phyloP scores from a whole-genome alignment of 2,888 invertebrate species.

The Syritta pipiens region DNA sequence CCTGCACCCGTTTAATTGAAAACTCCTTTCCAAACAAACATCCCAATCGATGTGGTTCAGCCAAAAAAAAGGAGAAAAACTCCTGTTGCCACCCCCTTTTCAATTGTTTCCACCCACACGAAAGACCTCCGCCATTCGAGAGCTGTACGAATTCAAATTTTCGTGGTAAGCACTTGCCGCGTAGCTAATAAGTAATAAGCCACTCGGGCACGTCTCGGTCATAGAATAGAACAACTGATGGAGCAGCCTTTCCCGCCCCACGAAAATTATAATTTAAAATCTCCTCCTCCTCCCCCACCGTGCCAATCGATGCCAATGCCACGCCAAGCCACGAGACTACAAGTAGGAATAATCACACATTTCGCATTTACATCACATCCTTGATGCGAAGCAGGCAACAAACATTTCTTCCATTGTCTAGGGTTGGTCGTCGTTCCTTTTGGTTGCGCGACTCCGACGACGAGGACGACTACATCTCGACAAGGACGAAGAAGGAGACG shows the following conservation, averaged over 20 bases:
- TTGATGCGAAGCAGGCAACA: constrained; percentile 48
- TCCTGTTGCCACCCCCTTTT: too few species aligned
- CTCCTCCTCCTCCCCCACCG: not conserved
- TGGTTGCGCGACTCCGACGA: not conserved
- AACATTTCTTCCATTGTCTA: constrained; percentile 51
- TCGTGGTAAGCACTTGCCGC: not conserved
- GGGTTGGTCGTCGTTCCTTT: constrained; percentile 5
- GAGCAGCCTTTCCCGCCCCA: not conserved
- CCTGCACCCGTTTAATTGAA: too few species aligned
- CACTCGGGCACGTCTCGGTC: constrained; percentile 53
- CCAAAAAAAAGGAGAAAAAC: too few species aligned
- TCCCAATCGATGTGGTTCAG: too few species aligned
- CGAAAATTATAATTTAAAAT: constrained; percentile 62
- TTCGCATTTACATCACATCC: constrained; percentile 67
- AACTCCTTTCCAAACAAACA: too few species aligned
- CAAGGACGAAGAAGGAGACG: not conserved
- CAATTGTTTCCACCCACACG: too few species aligned
- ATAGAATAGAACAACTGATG: constrained; percentile 57
- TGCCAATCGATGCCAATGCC: not conserved
- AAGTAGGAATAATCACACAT: constrained; percentile 62
- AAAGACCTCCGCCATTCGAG: too few species aligned
- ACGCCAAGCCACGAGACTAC: not conserved
- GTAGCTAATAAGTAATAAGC: constrained; percentile 57
- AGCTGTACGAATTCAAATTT: too few species aligned
- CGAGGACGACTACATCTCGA: constrained; percentile 26